A percentile compares a stretch with the other conserved stretches of the same genome.
Evolutionary conservation across 2,113 vertebrate species (phyloP).

Genomic region (Serilophus lunatus): DNA sequence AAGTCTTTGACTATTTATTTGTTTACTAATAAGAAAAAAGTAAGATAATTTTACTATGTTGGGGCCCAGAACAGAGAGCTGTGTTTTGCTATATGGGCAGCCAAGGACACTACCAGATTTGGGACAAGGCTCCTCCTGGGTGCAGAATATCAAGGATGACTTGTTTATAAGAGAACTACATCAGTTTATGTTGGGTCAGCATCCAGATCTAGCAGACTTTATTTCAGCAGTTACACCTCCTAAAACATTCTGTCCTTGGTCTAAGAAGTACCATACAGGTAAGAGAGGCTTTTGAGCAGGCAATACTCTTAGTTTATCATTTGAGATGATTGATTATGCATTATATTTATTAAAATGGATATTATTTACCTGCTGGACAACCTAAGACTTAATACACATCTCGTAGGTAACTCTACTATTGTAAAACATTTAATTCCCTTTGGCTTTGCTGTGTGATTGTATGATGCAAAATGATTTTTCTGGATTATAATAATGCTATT

Average conservation of each 20-base stretch:
- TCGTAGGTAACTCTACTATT: background rate
- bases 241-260: background rate
- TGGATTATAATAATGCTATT: background rate
- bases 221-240: background rate
- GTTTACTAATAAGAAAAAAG: background rate
- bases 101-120: background rate
- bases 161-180: background rate
- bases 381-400: background rate
- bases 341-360: background rate
- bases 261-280: background rate
- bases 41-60: background rate
- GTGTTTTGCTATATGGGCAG: background rate
- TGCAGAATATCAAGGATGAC: background rate
- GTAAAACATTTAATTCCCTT: background rate
- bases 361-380: background rate
- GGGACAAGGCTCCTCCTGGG: background rate
- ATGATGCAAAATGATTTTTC: background rate
- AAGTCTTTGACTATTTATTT: background rate
- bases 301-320: background rate
- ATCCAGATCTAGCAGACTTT: background rate
- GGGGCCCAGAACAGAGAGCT: background rate
- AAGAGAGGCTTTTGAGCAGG: background rate
- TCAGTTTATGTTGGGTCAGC: background rate
- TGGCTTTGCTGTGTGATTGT: background rate
- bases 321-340: background rate